These are phyloP conservation scores for Gryllus bimaculatus DNA, from an alignment of 1,140 invertebrate genomes.

Conservation along the genomic window DNA sequence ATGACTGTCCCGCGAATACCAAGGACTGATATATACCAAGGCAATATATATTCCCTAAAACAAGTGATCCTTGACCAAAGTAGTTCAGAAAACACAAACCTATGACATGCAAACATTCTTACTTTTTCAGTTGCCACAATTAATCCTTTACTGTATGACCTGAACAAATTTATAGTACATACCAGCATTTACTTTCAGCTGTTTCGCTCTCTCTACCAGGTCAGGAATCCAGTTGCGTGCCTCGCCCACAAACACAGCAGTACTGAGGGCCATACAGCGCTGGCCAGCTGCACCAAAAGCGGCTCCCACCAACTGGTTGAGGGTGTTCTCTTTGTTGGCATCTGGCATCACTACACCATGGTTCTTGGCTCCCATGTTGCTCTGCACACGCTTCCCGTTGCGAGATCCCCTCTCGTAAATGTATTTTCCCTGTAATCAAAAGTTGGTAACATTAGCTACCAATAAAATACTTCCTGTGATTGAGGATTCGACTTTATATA, in stretches of 20 bases:
- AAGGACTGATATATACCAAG: too few relatives aligned
- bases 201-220: conserved; percentile 74
- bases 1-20: too few relatives aligned
- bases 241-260: conserved; percentile 93
- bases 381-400: conserved; percentile 92
- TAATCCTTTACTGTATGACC: too few relatives aligned
- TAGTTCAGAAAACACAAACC: too few relatives aligned
- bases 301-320: conserved; percentile 90
- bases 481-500: too few relatives aligned
- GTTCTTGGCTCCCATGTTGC: conserved; percentile 99
- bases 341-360: conserved; percentile 95
- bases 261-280: conserved; percentile 97
- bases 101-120: too few relatives aligned
- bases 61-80: too few relatives aligned
- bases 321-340: conserved; percentile 92
- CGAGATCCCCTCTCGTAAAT: conserved; percentile 87
- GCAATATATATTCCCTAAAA: too few relatives aligned
- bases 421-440: conserved; percentile 67
- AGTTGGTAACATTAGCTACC: too few relatives aligned
- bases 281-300: conserved; percentile 93
- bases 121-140: too few relatives aligned
- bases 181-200: conserved; percentile 86
- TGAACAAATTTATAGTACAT: not conserved
- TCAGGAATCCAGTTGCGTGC: conserved; percentile 92
- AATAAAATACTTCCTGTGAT: too few relatives aligned